Evolutionary conservation across 2,888 invertebrate species (phyloP).

Genomic region (Aphodius sticticus): DNA sequence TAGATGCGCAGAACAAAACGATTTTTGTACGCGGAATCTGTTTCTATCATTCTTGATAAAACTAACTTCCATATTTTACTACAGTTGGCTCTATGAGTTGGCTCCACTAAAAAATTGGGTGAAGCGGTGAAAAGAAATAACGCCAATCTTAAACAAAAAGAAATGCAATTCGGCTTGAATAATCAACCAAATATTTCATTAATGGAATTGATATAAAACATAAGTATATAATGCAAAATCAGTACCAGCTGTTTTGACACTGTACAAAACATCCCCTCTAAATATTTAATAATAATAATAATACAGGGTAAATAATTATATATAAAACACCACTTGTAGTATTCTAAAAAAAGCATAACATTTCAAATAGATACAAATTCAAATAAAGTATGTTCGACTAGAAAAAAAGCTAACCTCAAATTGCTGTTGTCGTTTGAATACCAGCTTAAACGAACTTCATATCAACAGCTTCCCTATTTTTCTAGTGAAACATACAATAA

Average conservation of each 20-base stretch:
- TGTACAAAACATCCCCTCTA: not conserved
- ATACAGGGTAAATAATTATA: not conserved
- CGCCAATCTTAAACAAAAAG: not conserved
- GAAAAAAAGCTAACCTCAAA: too few species aligned
- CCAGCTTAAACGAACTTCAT: too few species aligned
- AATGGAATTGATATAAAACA: constrained; percentile 31
- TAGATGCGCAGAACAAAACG: too few species aligned
- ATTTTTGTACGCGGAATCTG: too few species aligned
- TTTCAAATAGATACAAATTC: not conserved
- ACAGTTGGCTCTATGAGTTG: too few species aligned
- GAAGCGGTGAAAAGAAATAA: too few species aligned
- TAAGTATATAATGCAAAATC: constrained; percentile 13
- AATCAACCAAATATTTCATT: constrained; percentile 26
- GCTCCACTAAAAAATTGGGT: too few species aligned
- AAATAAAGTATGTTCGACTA: too few species aligned
- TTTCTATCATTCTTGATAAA: not conserved
- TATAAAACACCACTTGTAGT: not conserved
- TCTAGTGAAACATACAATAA: too few species aligned
- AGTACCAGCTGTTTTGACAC: not conserved
- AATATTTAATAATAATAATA: not conserved
- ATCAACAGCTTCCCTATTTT: too few species aligned
- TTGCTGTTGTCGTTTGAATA: too few species aligned
- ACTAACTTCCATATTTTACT: not conserved
- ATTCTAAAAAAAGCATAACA: not conserved
- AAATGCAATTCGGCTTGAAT: constrained; percentile 14